phyloP scores from a whole-genome alignment of 2,113 vertebrate species.

The Hemichromis elongatus region DNA sequence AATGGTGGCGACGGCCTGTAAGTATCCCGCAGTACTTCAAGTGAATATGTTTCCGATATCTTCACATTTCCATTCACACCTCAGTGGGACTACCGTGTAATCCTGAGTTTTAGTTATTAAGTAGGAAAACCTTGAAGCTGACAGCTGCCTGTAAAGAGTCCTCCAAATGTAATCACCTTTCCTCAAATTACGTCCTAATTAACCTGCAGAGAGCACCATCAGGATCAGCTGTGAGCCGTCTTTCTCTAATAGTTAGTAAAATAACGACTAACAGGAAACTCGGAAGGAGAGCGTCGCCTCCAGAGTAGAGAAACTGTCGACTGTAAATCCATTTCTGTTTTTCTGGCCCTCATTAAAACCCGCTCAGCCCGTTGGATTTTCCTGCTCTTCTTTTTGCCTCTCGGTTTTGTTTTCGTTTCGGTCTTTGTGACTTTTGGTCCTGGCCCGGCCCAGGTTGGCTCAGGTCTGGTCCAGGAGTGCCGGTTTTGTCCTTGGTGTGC shows the following conservation, averaged over 20 bases:
- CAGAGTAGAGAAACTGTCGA: background rate
- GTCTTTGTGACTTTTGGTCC: background rate
- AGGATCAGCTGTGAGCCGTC: background rate
- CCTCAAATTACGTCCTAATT: background rate
- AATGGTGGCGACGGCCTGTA: background rate
- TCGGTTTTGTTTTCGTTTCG: background rate
- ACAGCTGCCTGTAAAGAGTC: background rate
- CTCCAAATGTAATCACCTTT: background rate
- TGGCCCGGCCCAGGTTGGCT: background rate
- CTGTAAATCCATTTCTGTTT: background rate
- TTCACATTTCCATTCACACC: background rate
- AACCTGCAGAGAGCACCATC: background rate
- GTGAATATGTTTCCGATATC: background rate
- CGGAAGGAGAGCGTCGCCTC: background rate
- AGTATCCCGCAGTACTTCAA: background rate
- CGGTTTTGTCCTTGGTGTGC: slow-evolving; percentile 41
- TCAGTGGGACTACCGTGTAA: background rate
- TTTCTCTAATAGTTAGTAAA: background rate
- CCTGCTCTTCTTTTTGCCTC: background rate
- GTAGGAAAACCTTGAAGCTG: background rate
- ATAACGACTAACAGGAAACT: background rate
- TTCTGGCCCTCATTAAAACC: background rate
- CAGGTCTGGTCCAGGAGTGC: background rate
- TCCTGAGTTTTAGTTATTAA: background rate
- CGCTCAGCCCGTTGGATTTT: background rate